Percentiles rank a stretch among this genome's conserved stretches.
These are phyloP conservation scores for Volucella bombylans DNA, from an alignment of 2,888 invertebrate genomes.

Conservation along the genomic window DNA sequence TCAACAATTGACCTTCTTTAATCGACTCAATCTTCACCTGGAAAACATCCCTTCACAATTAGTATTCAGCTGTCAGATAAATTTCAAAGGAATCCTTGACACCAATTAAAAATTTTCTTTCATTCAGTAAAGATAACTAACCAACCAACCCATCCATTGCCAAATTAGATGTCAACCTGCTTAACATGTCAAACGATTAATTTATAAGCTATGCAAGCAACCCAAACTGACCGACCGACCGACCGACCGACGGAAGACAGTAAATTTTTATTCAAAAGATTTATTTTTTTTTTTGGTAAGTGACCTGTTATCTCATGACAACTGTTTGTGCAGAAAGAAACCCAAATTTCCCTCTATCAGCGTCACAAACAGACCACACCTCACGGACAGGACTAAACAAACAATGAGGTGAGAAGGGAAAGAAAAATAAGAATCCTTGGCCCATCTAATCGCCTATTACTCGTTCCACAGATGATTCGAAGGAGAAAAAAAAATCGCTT, in stretches of 20 bases:
- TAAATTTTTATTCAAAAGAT: not conserved
- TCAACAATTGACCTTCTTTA: too few species aligned
- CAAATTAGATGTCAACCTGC: constrained; percentile 22
- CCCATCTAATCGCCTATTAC: constrained; percentile 46
- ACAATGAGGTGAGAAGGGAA: constrained; percentile 17
- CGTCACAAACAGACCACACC: constrained; percentile 21
- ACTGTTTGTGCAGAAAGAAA: not conserved
- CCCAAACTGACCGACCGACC: not conserved
- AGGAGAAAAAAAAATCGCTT: not conserved
- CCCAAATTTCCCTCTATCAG: constrained; percentile 3
- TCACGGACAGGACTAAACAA: constrained; percentile 32
- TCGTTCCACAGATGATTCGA: constrained; percentile 39
- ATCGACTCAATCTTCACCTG: too few species aligned
- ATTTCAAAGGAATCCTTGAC: too few species aligned
- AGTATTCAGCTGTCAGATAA: too few species aligned
- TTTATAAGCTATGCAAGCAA: not conserved
- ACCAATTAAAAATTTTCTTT: not conserved
- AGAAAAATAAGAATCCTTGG: constrained; percentile 9
- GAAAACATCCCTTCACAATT: too few species aligned
- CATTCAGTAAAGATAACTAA: constrained; percentile 1
- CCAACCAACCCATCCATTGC: constrained; percentile 2
- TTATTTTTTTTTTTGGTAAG: constrained; percentile 20
- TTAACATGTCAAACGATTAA: constrained; percentile 25
- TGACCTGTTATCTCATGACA: not conserved
- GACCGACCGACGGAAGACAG: too few species aligned